phyloP scores from a whole-genome alignment of 2,888 invertebrate genomes.

The Pantelozetes paolii region DNA sequence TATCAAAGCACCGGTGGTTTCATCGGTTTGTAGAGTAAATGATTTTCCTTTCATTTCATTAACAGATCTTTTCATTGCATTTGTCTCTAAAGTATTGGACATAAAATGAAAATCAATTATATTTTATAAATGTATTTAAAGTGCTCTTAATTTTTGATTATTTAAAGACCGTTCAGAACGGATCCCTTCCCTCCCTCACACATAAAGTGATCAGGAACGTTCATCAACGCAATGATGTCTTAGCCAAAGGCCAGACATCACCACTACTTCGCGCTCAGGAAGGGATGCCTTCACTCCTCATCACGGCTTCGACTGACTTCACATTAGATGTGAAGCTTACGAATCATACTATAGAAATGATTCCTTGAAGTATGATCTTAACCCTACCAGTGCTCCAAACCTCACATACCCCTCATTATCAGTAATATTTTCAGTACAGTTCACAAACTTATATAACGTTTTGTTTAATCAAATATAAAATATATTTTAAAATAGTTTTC shows the following conservation, averaged over 20 bases:
- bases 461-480: too few relatives aligned
- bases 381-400: background rate
- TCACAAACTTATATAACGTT: background rate
- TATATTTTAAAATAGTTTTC: background rate
- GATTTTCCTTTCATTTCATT: constrained; percentile 3
- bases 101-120: too few relatives aligned
- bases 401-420: background rate
- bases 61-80: too few relatives aligned
- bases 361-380: constrained; percentile 45
- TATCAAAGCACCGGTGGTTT: background rate
- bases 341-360: constrained; percentile 43
- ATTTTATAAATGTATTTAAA: background rate
- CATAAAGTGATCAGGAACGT: constrained; percentile 29
- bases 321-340: constrained; percentile 39
- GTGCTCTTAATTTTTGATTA: constrained; percentile 27
- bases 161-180: constrained; percentile 42
- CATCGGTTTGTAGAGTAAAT: background rate
- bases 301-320: constrained; percentile 42
- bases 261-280: constrained; percentile 43
- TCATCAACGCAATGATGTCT: constrained; percentile 39
- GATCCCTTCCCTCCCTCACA: constrained; percentile 38
- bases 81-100: too few relatives aligned
- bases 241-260: background rate
- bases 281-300: constrained; percentile 39
- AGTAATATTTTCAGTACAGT: background rate